phyloP scores from a whole-genome alignment of 2,797 vertebrate species.

The Sphaeramia orbicularis region DNA sequence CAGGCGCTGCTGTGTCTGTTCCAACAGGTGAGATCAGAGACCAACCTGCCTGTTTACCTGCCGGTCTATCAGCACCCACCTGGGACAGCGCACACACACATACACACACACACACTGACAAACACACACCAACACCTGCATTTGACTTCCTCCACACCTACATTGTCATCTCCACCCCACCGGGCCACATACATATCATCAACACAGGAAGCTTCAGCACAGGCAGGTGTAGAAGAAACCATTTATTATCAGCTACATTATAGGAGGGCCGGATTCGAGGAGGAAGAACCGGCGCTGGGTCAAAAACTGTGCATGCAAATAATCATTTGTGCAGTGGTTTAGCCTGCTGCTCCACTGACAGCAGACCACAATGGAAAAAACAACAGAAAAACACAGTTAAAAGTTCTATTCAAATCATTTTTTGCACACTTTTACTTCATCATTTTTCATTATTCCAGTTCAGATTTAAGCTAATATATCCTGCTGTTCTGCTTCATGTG shows the following conservation, averaged over 20 bases:
- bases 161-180: slow-evolving; percentile 73
- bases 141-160: slow-evolving; percentile 79
- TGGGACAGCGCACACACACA: slow-evolving; percentile 44
- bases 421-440: background rate
- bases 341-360: slow-evolving; percentile 25
- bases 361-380: slow-evolving; percentile 31
- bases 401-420: slow-evolving; percentile 18
- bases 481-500: slow-evolving; percentile 32
- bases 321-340: slow-evolving; percentile 58
- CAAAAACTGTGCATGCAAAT: slow-evolving; percentile 53
- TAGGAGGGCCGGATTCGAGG: slow-evolving; percentile 47
- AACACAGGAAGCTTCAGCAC: slow-evolving; percentile 75
- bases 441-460: background rate
- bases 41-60: slow-evolving; percentile 77
- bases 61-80: slow-evolving; percentile 77
- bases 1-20: slow-evolving; percentile 71
- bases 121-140: slow-evolving; percentile 69
- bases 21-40: slow-evolving; percentile 81
- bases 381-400: slow-evolving; percentile 6
- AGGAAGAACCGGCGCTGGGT: slow-evolving; percentile 48
- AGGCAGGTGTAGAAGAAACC: slow-evolving; percentile 74
- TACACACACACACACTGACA: slow-evolving; percentile 22
- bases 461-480: background rate
- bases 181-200: slow-evolving; percentile 74
- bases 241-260: slow-evolving; percentile 66